phyloP scores from a whole-genome alignment of 1,140 invertebrate species.

The Eciton burchellii region DNA sequence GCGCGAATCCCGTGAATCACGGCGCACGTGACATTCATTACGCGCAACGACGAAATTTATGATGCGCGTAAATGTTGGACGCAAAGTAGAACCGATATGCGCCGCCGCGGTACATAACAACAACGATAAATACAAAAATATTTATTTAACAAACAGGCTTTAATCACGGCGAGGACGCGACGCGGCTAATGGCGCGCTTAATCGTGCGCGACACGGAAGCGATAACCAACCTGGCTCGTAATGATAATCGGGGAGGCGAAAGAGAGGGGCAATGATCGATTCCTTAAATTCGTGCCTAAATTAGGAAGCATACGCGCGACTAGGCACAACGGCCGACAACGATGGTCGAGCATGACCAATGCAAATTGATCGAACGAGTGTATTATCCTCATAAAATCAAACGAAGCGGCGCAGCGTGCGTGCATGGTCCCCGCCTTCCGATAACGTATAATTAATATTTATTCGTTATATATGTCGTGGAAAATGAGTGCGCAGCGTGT shows the following conservation, averaged over 20 bases:
- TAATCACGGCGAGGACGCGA: neutral
- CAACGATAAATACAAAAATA: neutral
- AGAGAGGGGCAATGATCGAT: neutral
- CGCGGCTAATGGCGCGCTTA: neutral
- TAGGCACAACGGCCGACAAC: neutral
- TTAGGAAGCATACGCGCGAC: slow-evolving; percentile 19
- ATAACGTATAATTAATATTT: slow-evolving; percentile 71
- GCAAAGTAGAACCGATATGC: neutral
- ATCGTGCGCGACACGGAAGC: neutral
- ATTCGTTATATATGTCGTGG: slow-evolving; percentile 50
- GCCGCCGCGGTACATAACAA: too few relatives aligned
- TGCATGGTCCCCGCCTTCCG: slow-evolving; percentile 24
- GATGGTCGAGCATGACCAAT: slow-evolving; percentile 11
- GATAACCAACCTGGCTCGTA: slow-evolving; percentile 9
- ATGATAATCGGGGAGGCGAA: neutral
- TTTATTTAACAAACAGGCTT: slow-evolving; percentile 4
- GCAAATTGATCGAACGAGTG: slow-evolving; percentile 60
- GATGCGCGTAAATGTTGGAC: neutral
- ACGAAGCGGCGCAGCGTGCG: neutral
- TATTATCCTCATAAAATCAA: slow-evolving; percentile 63
- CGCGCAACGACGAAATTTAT: too few relatives aligned
- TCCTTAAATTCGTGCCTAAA: slow-evolving; percentile 14
- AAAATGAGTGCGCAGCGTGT: slow-evolving; percentile 32
- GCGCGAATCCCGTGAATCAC: too few relatives aligned
- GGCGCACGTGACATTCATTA: too few relatives aligned